These are phyloP conservation scores for Crotalus tigris DNA, from an alignment of 2,113 vertebrate genomes.

Conservation along the genomic window DNA sequence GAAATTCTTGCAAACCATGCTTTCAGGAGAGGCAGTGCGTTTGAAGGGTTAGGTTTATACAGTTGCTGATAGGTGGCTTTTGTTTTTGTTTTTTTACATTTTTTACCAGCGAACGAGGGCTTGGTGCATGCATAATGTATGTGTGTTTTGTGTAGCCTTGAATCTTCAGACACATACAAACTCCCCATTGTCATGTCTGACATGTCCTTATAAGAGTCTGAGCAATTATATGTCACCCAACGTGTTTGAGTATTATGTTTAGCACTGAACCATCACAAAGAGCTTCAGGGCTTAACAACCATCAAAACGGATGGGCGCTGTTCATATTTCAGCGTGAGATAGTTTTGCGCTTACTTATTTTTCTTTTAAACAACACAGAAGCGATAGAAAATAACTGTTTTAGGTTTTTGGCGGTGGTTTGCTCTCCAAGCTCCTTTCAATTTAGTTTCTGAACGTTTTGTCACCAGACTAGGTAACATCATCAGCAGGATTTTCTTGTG, in stretches of 20 bases:
- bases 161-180: constrained; percentile 11
- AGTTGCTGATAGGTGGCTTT: neutral
- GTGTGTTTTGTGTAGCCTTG: constrained; percentile 20
- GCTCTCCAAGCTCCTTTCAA: no score
- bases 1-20: neutral
- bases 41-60: neutral
- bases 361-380: constrained; percentile 7
- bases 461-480: no score
- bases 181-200: constrained; percentile 10
- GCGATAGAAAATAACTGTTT: neutral
- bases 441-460: no score
- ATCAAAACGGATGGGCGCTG: constrained; percentile 39
- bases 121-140: no score
- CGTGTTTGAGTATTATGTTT: constrained; percentile 26
- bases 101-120: neutral
- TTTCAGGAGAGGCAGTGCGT: neutral
- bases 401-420: no score
- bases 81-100: no score
- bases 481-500: no score
- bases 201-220: neutral
- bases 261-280: constrained; percentile 36
- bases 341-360: constrained; percentile 34
- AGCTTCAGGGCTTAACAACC: constrained; percentile 46
- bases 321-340: constrained; percentile 49
- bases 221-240: constrained; percentile 35